Evolutionary conservation across 2,113 vertebrate species (phyloP), one percentile per base, ranked within the genome.

Genomic region (Podiceps cristatus): DNA sequence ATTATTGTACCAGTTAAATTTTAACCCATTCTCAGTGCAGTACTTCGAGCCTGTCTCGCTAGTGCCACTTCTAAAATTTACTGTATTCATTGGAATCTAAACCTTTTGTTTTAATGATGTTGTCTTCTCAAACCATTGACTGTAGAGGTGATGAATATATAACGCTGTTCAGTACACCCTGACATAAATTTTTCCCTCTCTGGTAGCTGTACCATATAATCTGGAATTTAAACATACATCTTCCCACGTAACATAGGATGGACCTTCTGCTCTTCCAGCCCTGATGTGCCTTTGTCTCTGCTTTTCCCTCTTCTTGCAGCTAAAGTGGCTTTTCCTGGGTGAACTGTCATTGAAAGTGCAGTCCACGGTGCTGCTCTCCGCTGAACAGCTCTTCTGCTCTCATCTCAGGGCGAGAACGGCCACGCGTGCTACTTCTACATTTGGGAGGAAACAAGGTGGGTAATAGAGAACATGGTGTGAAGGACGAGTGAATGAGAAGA

Each of bases 381-480:
- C 27, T 15, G 58, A 8, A 23, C 1, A 4, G 3, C 55, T 52
- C 49, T n/a, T 77, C 28, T 87, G 85, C 55, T 69, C 14, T 13
- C 29, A 14, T 2, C 29, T 12, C 37, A 10, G 49, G 28, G 49
- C 11, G 3, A 64, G 33, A 69, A 12, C 4, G 4, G 25, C 74
- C 35, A 11, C 2, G 8, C 1, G 1, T 31, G 16, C 0, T 0
- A 22, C 40, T 8, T 31, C 28, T n/a, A 31, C 0, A 0, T 28
- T 72, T 40, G 31, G 31, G 49, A 75, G 18, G 23, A 10, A 66
- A 4, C 0, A 2, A 91, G 47, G 67, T 40, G 13, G 40, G 18
- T 17, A 16, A 42, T 4, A 35, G 27, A 53, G 40, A 27, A 4
- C 1, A 2, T 5, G 16, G 8, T 25, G 12, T 9, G 35, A 33